Percentiles rank a stretch among this genome's conserved stretches.
Evolutionary conservation across 2,888 invertebrate species (phyloP).

Genomic region (Tenthredo amoena): DNA sequence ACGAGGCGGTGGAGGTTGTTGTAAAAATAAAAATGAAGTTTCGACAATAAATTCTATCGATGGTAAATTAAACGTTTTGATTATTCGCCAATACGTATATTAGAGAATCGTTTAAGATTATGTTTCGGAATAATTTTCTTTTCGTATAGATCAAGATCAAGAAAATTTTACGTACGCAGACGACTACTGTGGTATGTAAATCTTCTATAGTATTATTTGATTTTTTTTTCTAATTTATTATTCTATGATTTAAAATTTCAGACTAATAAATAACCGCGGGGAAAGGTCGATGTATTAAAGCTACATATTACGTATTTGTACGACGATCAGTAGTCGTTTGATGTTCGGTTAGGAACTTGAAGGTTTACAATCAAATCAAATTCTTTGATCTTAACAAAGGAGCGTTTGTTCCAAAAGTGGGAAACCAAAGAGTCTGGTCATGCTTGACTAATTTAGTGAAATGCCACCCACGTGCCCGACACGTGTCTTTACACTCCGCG

Average conservation of each 20-base stretch:
- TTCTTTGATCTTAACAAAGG: slow-evolving; percentile 45
- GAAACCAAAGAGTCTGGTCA: slow-evolving; percentile 45
- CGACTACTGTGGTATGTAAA: not conserved
- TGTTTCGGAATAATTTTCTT: not conserved
- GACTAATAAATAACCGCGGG: not conserved
- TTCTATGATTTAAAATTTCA: not conserved
- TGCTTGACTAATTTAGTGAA: slow-evolving; percentile 46
- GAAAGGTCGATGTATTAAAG: not conserved
- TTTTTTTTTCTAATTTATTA: not conserved
- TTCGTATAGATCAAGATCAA: not conserved
- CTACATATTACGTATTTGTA: slow-evolving; percentile 17
- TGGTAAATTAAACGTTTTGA: not conserved
- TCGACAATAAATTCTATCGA: not conserved
- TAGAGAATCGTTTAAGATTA: not conserved
- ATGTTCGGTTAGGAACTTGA: slow-evolving; percentile 28
- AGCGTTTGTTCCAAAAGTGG: slow-evolving; percentile 42
- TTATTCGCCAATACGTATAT: not conserved
- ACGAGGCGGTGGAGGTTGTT: slow-evolving; percentile 39
- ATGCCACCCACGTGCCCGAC: slow-evolving; percentile 48
- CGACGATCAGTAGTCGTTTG: slow-evolving; percentile 37
- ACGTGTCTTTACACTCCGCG: slow-evolving; percentile 31
- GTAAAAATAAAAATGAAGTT: slow-evolving; percentile 14
- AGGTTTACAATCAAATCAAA: slow-evolving; percentile 35
- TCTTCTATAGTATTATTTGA: not conserved
- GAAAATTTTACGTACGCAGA: not conserved